A percentile compares a stretch with the other conserved stretches of the same genome.
These are phyloP conservation scores for Mormyrops attenuatus DNA, from an alignment of 2,797 vertebrate species.

Conservation along the genomic window DNA sequence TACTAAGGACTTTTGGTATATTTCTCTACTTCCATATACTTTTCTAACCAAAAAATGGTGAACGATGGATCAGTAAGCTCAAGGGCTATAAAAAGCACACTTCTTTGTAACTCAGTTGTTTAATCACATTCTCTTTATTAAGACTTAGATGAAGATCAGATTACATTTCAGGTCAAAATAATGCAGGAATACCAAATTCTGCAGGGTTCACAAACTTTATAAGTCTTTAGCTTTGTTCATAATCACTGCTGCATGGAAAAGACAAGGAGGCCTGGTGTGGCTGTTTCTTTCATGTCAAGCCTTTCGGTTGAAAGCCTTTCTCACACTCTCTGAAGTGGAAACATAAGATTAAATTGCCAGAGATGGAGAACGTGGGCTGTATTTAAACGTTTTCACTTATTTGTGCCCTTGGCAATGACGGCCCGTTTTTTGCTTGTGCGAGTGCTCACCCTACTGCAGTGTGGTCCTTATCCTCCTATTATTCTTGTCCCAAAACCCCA, in stretches of 20 bases:
- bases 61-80: background rate
- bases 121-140: background rate
- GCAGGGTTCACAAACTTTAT: background rate
- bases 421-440: background rate
- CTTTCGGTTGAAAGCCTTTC: conserved; percentile 21
- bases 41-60: background rate
- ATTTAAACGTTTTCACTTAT: conserved; percentile 23
- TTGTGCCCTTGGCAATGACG: conserved; percentile 17
- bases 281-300: conserved; percentile 17
- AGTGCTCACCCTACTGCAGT: background rate
- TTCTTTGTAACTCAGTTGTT: background rate
- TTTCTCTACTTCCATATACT: background rate
- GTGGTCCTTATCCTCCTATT: background rate
- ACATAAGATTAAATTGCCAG: conserved; percentile 25
- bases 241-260: conserved; percentile 15
- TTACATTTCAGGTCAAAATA: background rate
- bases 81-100: background rate
- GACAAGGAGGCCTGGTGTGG: background rate
- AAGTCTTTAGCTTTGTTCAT: conserved; percentile 14
- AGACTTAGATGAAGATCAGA: background rate
- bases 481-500: background rate
- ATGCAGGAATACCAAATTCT: background rate
- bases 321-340: conserved; percentile 27
- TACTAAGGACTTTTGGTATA: background rate
- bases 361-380: conserved; percentile 26